Percentiles rank a stretch among this genome's conserved stretches.
Evolutionary conservation across 1,140 invertebrate species (phyloP).

Genomic region (Leptopilina clavipes): DNA sequence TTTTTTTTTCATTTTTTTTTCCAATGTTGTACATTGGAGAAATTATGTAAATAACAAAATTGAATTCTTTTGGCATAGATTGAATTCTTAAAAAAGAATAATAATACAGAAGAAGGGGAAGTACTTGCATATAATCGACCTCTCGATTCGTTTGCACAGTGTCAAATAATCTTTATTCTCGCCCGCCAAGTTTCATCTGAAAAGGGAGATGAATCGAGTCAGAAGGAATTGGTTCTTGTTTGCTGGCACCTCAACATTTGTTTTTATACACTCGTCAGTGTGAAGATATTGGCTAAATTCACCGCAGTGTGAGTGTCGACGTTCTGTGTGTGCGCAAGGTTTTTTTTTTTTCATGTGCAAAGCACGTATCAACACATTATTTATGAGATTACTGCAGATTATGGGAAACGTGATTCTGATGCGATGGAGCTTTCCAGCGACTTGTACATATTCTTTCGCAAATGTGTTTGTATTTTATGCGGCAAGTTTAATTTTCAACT

Average conservation of each 20-base stretch:
- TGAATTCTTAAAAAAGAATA: constrained; percentile 52
- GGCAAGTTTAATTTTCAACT: constrained; percentile 27
- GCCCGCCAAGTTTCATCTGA: not conserved
- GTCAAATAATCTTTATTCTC: constrained; percentile 55
- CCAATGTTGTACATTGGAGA: not conserved
- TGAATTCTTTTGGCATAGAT: no score
- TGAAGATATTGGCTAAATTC: constrained; percentile 43
- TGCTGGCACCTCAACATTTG: constrained; percentile 49
- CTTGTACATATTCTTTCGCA: constrained; percentile 16
- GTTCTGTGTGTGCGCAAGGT: constrained; percentile 49
- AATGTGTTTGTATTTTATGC: constrained; percentile 15
- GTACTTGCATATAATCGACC: constrained; percentile 61
- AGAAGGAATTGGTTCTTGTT: constrained; percentile 53
- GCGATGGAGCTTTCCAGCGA: constrained; percentile 35
- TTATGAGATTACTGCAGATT: constrained; percentile 70
- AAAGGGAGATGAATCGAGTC: constrained; percentile 46
- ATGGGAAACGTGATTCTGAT: constrained; percentile 63
- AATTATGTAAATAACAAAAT: not conserved
- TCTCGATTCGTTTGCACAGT: constrained; percentile 59
- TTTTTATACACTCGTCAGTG: constrained; percentile 45
- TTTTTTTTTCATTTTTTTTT: not conserved
- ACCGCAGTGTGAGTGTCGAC: constrained; percentile 39
- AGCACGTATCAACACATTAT: constrained; percentile 62
- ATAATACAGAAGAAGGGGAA: constrained; percentile 51
- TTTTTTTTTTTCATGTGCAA: constrained; percentile 48